A percentile compares a stretch with the other conserved stretches of the same genome.
Evolutionary conservation across 2,113 vertebrate species (phyloP).

Genomic region (Coptodon bakossiorum): DNA sequence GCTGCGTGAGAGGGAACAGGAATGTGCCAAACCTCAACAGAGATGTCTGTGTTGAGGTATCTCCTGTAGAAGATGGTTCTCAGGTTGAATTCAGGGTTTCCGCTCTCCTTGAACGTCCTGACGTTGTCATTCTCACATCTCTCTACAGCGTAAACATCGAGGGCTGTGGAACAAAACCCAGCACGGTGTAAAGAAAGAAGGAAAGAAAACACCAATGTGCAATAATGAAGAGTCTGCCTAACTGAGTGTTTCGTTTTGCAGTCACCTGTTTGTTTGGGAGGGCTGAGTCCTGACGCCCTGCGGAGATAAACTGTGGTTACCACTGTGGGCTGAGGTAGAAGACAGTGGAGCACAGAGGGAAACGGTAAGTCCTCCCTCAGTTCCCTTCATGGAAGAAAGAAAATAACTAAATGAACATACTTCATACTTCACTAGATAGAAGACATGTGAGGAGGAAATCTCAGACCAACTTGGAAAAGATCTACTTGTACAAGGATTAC

Average conservation of each 20-base stretch:
- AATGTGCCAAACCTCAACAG: constrained; percentile 53
- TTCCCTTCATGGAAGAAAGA: constrained; percentile 45
- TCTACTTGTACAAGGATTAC: too few species aligned
- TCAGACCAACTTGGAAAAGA: too few species aligned
- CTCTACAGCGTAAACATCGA: constrained; percentile 70
- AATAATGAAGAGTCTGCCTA: background rate
- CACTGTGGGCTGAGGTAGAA: constrained; percentile 52
- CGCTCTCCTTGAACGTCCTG: constrained; percentile 62
- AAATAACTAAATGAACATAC: background rate
- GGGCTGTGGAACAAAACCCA: constrained; percentile 44
- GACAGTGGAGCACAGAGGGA: constrained; percentile 58
- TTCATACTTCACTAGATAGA: too few species aligned
- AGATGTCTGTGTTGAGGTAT: constrained; percentile 58
- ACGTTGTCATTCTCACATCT: constrained; percentile 67
- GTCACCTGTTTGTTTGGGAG: constrained; percentile 64
- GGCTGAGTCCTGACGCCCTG: constrained; percentile 59
- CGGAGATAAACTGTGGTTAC: constrained; percentile 72
- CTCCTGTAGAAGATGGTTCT: constrained; percentile 76
- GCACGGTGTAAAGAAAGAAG: background rate
- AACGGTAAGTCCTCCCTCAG: constrained; percentile 61
- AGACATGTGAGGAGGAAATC: too few species aligned
- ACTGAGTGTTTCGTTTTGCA: background rate
- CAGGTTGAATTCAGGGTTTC: constrained; percentile 74
- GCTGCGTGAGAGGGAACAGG: background rate
- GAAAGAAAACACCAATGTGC: background rate